phyloP scores from a whole-genome alignment of 2,888 invertebrate genomes.

The Drosophila pseudotakahashii region DNA sequence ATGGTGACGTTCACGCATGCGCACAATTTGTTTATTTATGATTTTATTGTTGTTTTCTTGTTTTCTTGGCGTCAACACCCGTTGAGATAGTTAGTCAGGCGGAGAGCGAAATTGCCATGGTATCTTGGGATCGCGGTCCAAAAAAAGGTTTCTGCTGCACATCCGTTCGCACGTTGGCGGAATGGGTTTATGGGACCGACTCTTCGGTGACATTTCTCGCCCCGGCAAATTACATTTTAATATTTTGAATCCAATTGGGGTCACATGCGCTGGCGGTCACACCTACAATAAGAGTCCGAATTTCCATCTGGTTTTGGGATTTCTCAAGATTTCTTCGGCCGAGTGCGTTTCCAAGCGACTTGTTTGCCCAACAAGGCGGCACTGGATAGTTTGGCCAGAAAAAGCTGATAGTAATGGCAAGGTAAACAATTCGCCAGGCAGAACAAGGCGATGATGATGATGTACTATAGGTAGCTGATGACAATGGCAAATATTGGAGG shows the following conservation, averaged over 20 bases:
- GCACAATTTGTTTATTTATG: slow-evolving; percentile 74
- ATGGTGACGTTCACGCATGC: slow-evolving; percentile 67
- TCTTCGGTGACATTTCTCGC: slow-evolving; percentile 60
- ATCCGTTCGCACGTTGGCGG: slow-evolving; percentile 74
- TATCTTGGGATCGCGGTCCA: slow-evolving; percentile 46
- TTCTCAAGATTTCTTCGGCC: slow-evolving; percentile 39
- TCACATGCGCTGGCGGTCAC: slow-evolving; percentile 76
- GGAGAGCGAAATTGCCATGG: slow-evolving; percentile 53
- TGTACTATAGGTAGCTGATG: slow-evolving; percentile 59
- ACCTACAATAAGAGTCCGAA: slow-evolving; percentile 46
- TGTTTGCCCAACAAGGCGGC: slow-evolving; percentile 66
- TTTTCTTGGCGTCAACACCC: slow-evolving; percentile 54
- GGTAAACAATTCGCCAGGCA: slow-evolving; percentile 49
- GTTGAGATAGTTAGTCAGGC: slow-evolving; percentile 22
- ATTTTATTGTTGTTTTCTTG: slow-evolving; percentile 72
- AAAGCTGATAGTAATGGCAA: slow-evolving; percentile 74
- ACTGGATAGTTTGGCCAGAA: slow-evolving; percentile 6
- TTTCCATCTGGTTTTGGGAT: slow-evolving; percentile 52
- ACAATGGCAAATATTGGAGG: slow-evolving; percentile 71
- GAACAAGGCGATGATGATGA: slow-evolving; percentile 39
- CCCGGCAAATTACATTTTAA: slow-evolving; percentile 67
- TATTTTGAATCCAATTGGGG: slow-evolving; percentile 71
- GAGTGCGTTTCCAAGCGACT: slow-evolving; percentile 54
- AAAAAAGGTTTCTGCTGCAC: slow-evolving; percentile 61
- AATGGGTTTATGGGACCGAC: slow-evolving; percentile 39